Evolutionary conservation across 2,888 invertebrate species (phyloP), one percentile per base, ranked within the genome.

Genomic region (Volucella zonaria): DNA sequence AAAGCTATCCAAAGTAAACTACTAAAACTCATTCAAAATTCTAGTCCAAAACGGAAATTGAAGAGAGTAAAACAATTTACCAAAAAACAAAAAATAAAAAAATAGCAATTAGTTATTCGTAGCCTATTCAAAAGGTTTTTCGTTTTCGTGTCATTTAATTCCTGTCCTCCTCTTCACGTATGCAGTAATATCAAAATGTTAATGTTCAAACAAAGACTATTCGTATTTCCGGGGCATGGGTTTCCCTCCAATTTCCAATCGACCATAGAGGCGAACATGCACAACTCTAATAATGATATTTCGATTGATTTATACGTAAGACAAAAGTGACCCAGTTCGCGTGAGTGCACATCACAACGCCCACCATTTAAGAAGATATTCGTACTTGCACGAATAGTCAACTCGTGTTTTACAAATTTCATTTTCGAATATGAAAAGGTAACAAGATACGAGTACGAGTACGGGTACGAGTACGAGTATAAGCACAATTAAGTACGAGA

Each of bases 251-350:
- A 58, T 47, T 47, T 49, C 64, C 49, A 71, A 59, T 62, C 58
- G 58, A 75, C 54, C 74, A 62, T 54, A 73, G 9, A 47, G 23
- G 11, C n/a, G 62, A 59, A 70, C 15, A 61, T 42, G 38, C 40
- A 18, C 62, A 40, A 51, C 45, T 78, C 15, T 31, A 68, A 82
- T 74, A 82, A 71, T 83, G 79, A 75, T 70, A 83, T 83, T 79
- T 79, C 79, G 67, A 83, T 75, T 79, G 75, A 83, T 83, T 83
- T 75, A 31, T 31, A 54, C 47, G 12, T 51, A 76, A 58, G 76
- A 80, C 74, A 74, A 76, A 75, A 74, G 51, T 71, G 79, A 71
- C 83, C 83, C 79, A 79, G 43, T 76, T 79, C 71, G 79, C 75
- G 70, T 71, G 83, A 83, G 59, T 79, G 75, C 75, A 74, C 58